Evolutionary conservation across 2,888 invertebrate genomes (phyloP), one percentile per base, ranked within the genome.

Genomic region (Mesorhabditis sp.): DNA sequence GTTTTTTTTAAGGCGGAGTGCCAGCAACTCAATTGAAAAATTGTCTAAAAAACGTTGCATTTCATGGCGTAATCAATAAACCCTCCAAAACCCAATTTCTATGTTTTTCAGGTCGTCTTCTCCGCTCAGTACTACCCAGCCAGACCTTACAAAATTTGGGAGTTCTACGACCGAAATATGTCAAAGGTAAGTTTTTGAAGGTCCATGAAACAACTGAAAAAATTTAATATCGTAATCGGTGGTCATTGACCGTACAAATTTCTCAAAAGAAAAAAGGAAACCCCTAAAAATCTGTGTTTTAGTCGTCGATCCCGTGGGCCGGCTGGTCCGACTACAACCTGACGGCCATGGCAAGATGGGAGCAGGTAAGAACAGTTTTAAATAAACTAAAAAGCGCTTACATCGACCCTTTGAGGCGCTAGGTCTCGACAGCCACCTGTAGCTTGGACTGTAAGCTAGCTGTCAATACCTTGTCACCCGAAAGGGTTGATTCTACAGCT

Each of bases 81-180:
- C 62, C 62, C 13, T 4, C 10, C 4, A 10, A 61, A 13, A 28
- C 4, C 43, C n/a, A 15, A n/a, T 10, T n/a, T 43, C n/a, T 43
- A 13, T 4, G n/a, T 28, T 28, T 28, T 66, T 42, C 62, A 82
- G 81, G 84, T 84, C 4, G 75, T 77, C 3, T 85, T 85, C 75
- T 82, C 85, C 15, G 83, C 83, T 7, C 81, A 83, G 66, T 85
- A 86, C 71, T 85, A 85, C 67, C 85, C 85, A 15, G 72, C 85
- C 10, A 70, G 80, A 62, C 83, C 83, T 15, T 85, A 82, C 72
- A 83, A 83, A 68, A 85, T 85, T 44, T 85, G 85, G 85, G 82
- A 86, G 65, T 86, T 81, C 71, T 85, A 86, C 72, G 84, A 83
- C 67, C 74, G 84, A 41, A 83, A 85, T 74, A 83, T 86, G 80